Base-by-base conservation (phyloP, 2,888 invertebrate species). In the Seira sanloemensis region DNA sequence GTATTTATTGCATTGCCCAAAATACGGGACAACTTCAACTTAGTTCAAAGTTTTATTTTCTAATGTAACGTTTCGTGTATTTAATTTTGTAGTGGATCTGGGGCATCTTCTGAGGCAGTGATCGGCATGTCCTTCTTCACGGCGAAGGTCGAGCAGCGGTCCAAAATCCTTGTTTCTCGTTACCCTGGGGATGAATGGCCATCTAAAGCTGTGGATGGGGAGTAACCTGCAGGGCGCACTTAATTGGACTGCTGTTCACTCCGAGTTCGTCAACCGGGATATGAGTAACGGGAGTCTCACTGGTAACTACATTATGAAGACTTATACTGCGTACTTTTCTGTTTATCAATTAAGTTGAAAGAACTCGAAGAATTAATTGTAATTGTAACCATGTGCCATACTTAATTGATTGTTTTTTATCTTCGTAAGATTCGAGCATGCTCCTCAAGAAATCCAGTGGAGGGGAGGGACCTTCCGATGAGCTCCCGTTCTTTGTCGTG, bases 181-280 rank as follows among this genome's bases (percentile, higher is more conserved):
- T 7, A 88, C 89, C 0, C 76, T 89, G 9, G 84, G 87, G 5
- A 89, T 89, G 88, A 89, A 89, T 58, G 89, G 89, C 0, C 86
- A 87, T 76, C 68, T 89, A 1, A 75, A 77, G 2, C 62, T 89
- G 1, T 89, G 88, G 88, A 74, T 73, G 50, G 83, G 86, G 21
- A 85, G 68, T 21, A 86, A 85, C 78, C 18, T 78, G 1, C 78
- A 79, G 9, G 83, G 82, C 2, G 72, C 86, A 25, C 80, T 86
- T 26, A 80, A 78, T 4, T 89, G 89, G 89, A 78, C 80, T 9
- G 25, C 58, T 0, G 26, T 85, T 0, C 76, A 87, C 12, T 88
- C 82, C 46, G 81, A 88, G 5, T 85, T 87, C 21, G 84, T 89
- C 1, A 87, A 88, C 65, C 74, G 83, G n/a, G 69, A 37, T 7